Evolutionary conservation across 2,113 vertebrate species (phyloP).

Genomic region (Amazona vittata): DNA sequence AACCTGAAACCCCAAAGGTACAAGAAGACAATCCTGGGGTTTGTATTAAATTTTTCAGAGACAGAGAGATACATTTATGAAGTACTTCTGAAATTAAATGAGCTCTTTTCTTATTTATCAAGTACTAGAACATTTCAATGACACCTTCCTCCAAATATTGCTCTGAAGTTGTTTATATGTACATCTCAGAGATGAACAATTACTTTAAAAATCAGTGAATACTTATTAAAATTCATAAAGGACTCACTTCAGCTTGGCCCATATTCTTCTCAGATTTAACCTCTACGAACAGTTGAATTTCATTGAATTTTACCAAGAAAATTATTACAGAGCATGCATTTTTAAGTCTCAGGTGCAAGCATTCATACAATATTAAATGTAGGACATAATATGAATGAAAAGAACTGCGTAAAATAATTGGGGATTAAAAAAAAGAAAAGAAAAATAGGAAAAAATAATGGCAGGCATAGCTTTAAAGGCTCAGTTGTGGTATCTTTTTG

Average conservation of each 20-base stretch:
- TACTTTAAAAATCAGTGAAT: slow-evolving; percentile 31
- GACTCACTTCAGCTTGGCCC: neutral
- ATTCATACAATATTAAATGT: neutral
- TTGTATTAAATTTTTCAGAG: neutral
- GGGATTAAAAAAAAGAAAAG: neutral
- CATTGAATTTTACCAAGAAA: slow-evolving; percentile 1
- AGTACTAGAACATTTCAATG: slow-evolving; percentile 3
- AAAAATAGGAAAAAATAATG: neutral
- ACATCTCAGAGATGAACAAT: slow-evolving; percentile 2
- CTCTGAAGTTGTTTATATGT: neutral
- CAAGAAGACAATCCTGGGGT: neutral
- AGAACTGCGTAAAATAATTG: neutral
- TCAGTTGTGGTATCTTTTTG: neutral
- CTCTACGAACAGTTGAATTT: neutral
- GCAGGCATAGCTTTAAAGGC: neutral
- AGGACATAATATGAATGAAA: neutral
- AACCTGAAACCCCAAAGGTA: slow-evolving; percentile 3
- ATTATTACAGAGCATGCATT: neutral
- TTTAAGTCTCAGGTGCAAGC: neutral
- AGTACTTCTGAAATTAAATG: slow-evolving; percentile 20
- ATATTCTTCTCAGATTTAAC: neutral
- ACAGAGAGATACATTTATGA: neutral
- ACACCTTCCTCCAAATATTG: neutral
- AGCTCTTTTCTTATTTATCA: neutral
- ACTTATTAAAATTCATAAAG: slow-evolving; percentile 36